These are phyloP conservation scores for Zaprionus obscuricornis DNA, from an alignment of 2,888 invertebrate genomes.

Conservation along the genomic window DNA sequence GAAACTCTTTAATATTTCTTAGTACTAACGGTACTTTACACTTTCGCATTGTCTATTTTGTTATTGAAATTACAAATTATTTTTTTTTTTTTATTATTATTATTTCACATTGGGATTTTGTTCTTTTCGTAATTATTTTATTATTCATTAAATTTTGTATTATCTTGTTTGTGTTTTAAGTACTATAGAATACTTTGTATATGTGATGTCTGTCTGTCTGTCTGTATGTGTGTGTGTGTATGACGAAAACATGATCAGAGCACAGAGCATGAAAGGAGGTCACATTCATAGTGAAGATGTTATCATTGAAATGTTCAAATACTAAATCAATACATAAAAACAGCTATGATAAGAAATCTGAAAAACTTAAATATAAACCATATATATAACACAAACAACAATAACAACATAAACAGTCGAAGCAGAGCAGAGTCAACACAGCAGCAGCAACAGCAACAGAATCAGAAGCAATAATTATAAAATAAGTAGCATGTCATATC, in stretches of 20 bases:
- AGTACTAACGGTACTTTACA: too few relatives aligned
- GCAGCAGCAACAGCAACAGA: conserved; percentile 33
- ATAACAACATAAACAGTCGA: conserved; percentile 40
- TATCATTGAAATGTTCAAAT: conserved; percentile 80
- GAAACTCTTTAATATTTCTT: too few relatives aligned
- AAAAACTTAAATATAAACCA: conserved; percentile 80
- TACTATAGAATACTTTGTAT: too few relatives aligned
- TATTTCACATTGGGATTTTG: conserved; percentile 11
- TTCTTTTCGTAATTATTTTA: conserved; percentile 4
- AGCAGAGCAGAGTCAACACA: too few relatives aligned
- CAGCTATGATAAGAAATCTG: conserved; percentile 80
- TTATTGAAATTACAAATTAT: too few relatives aligned
- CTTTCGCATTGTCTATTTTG: too few relatives aligned
- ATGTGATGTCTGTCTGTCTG: not conserved
- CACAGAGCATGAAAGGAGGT: conserved; percentile 78
- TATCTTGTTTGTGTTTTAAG: conserved; percentile 9
- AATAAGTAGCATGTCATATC: conserved; percentile 69
- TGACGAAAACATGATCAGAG: conserved; percentile 46
- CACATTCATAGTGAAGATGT: conserved; percentile 80
- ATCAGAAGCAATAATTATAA: conserved; percentile 59
- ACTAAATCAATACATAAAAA: conserved; percentile 82
- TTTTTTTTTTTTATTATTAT: too few relatives aligned
- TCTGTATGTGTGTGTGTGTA: conserved; percentile 3
- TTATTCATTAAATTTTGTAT: conserved; percentile 28
- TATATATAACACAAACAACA: too few relatives aligned